Evolutionary conservation across 2,797 vertebrate species (phyloP), one percentile per base, ranked within the genome.

Genomic region (Gephyroberyx darwinii): DNA sequence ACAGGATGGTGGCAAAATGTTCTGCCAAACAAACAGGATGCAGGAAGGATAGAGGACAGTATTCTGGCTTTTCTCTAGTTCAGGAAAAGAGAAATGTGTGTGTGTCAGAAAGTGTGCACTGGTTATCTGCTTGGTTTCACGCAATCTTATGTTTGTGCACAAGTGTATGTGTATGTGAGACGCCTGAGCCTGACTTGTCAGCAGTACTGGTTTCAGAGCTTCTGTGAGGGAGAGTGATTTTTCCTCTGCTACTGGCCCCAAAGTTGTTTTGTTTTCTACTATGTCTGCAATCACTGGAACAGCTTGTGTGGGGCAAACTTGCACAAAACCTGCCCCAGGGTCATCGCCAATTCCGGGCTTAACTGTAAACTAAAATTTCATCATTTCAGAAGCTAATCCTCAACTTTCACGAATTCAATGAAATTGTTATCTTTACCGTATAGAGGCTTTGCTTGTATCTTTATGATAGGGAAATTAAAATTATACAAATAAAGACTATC

Each of bases 331-430:
- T 53, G n/a, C 39, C 12, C 16, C 39, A n/a, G 60, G 65, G 68
- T 70, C 69, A 66, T 50, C 48, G 26, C 26, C 26, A 67, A 33
- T 35, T 39, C 68, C 67, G 74, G 61, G 64, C 50, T 47, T 69
- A 61, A 69, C 58, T 64, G 33, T 77, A 52, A 48, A 71, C 54
- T 69, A 16, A 71, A 71, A 80, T 63, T 71, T 65, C 26, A 31
- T 74, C 20, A 51, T 75, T 66, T 67, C 69, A 47, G 35, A 17
- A 65, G 52, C 50, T 55, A 52, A 47, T 47, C 20, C n/a, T 64
- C 59, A 30, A 47, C 45, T 54, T 20, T 8, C 72, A 75, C 54
- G 48, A 65, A 57, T 17, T n/a, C 8, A n/a, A n/a, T n/a, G n/a
- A n/a, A n/a, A n/a, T n/a, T n/a, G n/a, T n/a, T n/a, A n/a, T n/a